Base-by-base conservation (phyloP, 1,140 invertebrate genomes). In the Schlechtendalia chinensis region DNA sequence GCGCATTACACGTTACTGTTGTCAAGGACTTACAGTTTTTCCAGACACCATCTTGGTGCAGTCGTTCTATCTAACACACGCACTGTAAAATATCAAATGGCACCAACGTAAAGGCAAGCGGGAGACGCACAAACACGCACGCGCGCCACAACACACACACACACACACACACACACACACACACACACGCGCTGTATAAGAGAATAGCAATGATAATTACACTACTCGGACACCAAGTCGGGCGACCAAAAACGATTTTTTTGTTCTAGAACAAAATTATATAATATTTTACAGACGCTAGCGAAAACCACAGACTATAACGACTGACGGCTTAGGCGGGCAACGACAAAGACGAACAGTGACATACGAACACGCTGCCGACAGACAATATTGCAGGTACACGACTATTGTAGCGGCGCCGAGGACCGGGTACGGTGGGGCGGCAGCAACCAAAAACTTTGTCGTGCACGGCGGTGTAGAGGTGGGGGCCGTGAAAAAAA, bases 1-100 rank as follows among this genome's bases (percentile, higher is more conserved):
- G 32, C 32, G 32, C 12, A 12, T 50, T 50, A 6, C 14, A 11
- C 12, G 47, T 12, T 54, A 19, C 53, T 39, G 53, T 54, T 61
- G n/a, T 61, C 75, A 79, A 63, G 75, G 75, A 79, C 75, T 79
- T 79, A 79, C 75, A 61, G 75, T 79, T 79, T 79, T 79, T 79
- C 75, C 75, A 56, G 75, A 79, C 58, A 79, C 75, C 75, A 79
- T 79, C 39, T 63, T 79, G 75, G 24, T 10, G 14, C 58, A 17
- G 32, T 45, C 10, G 24, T 72, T 29, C 10, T 53, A 39, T 39
- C 8, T 39, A 39, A 39, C 32, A 39, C 32, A n/a, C n/a, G n/a
- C 8, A 39, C 3, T 39, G 32, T 39, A 39, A 39, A 39, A 39
- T 39, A 39, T 39, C 32, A 8, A 39, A 8, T 39, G 3, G 8